phyloP scores from a whole-genome alignment of 2,113 vertebrate genomes.

The Todiramphus chloris region DNA sequence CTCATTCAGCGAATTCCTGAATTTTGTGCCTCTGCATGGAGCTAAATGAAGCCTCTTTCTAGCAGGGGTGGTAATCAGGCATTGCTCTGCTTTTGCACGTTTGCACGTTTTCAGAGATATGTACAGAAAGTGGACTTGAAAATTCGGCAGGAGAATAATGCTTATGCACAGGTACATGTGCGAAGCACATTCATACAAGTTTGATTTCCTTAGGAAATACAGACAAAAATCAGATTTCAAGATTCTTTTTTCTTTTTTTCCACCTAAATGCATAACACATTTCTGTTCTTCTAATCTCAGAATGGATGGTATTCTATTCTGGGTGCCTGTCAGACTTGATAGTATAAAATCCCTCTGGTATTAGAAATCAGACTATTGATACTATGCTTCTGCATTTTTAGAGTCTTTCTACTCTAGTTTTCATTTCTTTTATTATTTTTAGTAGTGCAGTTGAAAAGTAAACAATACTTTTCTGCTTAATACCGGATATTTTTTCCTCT shows the following conservation, averaged over 20 bases:
- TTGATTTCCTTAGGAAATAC: not conserved
- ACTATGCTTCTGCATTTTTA: not conserved
- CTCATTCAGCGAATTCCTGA: not conserved
- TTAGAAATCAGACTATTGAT: not conserved
- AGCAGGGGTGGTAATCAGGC: not conserved
- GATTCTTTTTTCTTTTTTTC: not conserved
- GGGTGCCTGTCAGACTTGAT: not conserved
- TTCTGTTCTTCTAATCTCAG: not conserved
- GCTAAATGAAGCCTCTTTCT: not conserved
- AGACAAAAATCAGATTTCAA: not conserved
- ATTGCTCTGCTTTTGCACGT: not conserved
- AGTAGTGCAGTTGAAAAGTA: not conserved
- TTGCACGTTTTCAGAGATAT: not conserved
- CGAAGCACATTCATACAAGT: not conserved
- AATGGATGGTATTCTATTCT: not conserved
- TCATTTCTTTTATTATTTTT: not conserved
- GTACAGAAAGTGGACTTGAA: not conserved
- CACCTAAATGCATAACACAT: not conserved
- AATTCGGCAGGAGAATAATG: not conserved
- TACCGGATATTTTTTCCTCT: not conserved
- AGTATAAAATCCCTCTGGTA: not conserved
- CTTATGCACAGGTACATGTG: accelerated
- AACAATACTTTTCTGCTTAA: not conserved
- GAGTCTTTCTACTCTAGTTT: not conserved
- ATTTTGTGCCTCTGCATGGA: not conserved